A percentile compares a stretch with the other conserved stretches of the same genome.
These are phyloP conservation scores for Trachelus tabidus DNA, from an alignment of 2,888 invertebrate species.

Conservation along the genomic window DNA sequence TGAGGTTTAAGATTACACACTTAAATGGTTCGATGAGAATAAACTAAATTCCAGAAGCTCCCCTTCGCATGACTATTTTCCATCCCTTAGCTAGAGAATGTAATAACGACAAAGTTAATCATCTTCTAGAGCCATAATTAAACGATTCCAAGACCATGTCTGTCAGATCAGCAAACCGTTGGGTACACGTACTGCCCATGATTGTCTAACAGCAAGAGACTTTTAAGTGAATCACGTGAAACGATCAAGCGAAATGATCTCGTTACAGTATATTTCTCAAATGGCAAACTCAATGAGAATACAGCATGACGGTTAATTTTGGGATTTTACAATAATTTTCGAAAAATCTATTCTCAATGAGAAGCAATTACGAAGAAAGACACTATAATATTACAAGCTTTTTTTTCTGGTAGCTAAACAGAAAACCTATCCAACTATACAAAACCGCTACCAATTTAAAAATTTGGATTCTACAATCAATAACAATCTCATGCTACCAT, in stretches of 20 bases:
- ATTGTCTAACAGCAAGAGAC: conserved; percentile 13
- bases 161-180: conserved; percentile 15
- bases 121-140: background rate
- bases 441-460: background rate
- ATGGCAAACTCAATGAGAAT: background rate
- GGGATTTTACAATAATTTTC: background rate
- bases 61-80: conserved; percentile 22
- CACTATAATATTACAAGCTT: background rate
- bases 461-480: background rate
- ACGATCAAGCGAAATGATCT: background rate
- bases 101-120: conserved; percentile 19
- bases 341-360: background rate
- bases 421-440: background rate
- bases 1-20: conserved; percentile 12
- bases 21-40: conserved; percentile 37
- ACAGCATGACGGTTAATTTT: background rate
- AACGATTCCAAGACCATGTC: conserved; percentile 11
- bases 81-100: conserved; percentile 22
- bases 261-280: background rate
- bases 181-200: conserved; percentile 13
- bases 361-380: background rate
- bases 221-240: background rate
- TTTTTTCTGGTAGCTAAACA: background rate
- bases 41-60: conserved; percentile 52
- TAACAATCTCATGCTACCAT: background rate